phyloP scores from a whole-genome alignment of 2,888 invertebrate genomes.

The Operophtera brumata region DNA sequence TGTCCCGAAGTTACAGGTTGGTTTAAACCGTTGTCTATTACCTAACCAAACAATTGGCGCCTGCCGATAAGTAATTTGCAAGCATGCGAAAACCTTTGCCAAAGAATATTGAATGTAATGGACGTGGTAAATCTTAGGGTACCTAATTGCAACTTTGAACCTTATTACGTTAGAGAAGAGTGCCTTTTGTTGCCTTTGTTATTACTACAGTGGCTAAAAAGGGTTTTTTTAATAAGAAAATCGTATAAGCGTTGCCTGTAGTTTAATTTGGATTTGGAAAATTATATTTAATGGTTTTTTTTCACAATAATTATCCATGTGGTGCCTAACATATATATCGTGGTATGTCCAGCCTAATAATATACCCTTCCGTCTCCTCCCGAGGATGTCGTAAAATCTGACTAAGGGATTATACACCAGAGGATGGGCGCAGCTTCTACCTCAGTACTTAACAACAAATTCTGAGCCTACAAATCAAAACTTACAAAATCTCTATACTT shows the following conservation, averaged over 20 bases:
- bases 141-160: slow-evolving; percentile 19
- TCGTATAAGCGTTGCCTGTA: background rate
- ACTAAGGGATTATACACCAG: too few species aligned
- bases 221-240: slow-evolving; percentile 18
- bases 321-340: too few species aligned
- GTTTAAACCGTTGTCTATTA: slow-evolving; percentile 46
- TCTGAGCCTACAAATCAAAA: too few species aligned
- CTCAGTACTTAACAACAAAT: too few species aligned
- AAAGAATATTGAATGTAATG: slow-evolving; percentile 25
- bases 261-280: background rate
- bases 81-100: slow-evolving; percentile 40
- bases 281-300: too few species aligned
- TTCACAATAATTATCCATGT: too few species aligned
- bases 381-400: too few species aligned
- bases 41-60: slow-evolving; percentile 75
- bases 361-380: too few species aligned
- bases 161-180: slow-evolving; percentile 16
- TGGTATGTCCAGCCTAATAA: too few species aligned
- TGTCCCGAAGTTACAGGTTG: background rate
- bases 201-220: slow-evolving; percentile 8
- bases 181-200: slow-evolving; percentile 14
- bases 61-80: slow-evolving; percentile 67
- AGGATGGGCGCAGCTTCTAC: too few species aligned
- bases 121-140: slow-evolving; percentile 19
- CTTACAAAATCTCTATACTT: too few species aligned